Conservation (phyloP, 1,140 invertebrate genomes). For the Orussus abietinus region DNA sequence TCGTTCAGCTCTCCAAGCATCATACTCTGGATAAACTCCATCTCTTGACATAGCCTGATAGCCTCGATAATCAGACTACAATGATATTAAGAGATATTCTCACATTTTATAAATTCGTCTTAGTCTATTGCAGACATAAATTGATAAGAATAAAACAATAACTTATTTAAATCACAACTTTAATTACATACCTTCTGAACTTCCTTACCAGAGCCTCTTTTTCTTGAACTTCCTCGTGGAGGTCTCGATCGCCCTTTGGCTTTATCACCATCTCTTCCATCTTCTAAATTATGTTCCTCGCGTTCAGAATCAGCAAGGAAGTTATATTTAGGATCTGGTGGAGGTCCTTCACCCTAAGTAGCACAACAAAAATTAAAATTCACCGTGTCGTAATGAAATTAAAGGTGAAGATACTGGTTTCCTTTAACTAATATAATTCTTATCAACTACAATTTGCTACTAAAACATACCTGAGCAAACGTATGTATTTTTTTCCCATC, state of each 20-base stretch:
- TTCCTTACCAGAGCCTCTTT: constrained; percentile 33
- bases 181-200: too few species aligned
- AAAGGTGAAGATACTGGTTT: neutral
- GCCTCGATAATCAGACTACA: constrained; percentile 1
- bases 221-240: constrained; percentile 26
- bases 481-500: constrained; percentile 41
- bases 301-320: constrained; percentile 52
- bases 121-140: too few species aligned
- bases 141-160: too few species aligned
- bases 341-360: constrained; percentile 46
- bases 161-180: too few species aligned
- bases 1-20: constrained; percentile 51
- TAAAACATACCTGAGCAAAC: constrained; percentile 40
- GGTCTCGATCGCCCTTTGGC: constrained; percentile 32
- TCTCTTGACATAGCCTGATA: constrained; percentile 23
- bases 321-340: constrained; percentile 54
- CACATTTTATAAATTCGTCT: too few species aligned
- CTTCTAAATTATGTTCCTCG: constrained; percentile 31
- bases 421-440: neutral
- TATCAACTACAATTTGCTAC: too few species aligned
- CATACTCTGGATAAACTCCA: constrained; percentile 43
- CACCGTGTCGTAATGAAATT: constrained; percentile 11
- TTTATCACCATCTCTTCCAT: constrained; percentile 30
- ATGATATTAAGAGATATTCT: constrained; percentile 1
- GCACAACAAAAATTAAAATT: constrained; percentile 8